Evolutionary conservation across 1,140 invertebrate species (phyloP).

Genomic region (Drosophila insularis): DNA sequence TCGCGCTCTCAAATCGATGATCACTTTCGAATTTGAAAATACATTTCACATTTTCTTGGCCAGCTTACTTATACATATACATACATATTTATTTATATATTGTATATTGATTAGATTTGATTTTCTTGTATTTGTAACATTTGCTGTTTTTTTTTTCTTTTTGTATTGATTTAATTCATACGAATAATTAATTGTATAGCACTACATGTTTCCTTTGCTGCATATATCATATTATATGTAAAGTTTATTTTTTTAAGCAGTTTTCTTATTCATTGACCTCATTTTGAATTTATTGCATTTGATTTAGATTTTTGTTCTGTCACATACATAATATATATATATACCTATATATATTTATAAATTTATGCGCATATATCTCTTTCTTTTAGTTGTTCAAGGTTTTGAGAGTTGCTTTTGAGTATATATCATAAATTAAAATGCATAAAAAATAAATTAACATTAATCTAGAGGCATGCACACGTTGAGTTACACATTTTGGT

Average conservation of each 20-base stretch:
- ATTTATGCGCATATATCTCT: slow-evolving; percentile 54
- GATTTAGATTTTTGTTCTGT: slow-evolving; percentile 50
- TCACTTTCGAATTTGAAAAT: slow-evolving; percentile 28
- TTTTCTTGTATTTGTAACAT: slow-evolving; percentile 39
- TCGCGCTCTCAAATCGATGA: slow-evolving; percentile 12
- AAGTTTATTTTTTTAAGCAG: slow-evolving; percentile 41
- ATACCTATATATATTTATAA: slow-evolving; percentile 32
- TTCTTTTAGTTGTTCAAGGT: slow-evolving; percentile 52
- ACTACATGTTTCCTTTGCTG: slow-evolving; percentile 57
- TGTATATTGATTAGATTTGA: slow-evolving; percentile 37
- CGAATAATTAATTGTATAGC: slow-evolving; percentile 76
- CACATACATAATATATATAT: slow-evolving; percentile 45
- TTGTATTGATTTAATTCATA: slow-evolving; percentile 59
- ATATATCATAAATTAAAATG: slow-evolving; percentile 61
- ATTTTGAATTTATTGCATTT: slow-evolving; percentile 57
- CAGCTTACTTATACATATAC: slow-evolving; percentile 1
- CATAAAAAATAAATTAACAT: slow-evolving; percentile 65
- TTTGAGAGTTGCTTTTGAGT: slow-evolving; percentile 65
- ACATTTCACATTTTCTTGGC: slow-evolving; percentile 20
- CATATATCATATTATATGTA: slow-evolving; percentile 59
- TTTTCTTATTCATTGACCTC: slow-evolving; percentile 55
- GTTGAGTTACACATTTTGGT: slow-evolving; percentile 67
- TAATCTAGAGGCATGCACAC: slow-evolving; percentile 63
- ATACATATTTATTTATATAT: slow-evolving; percentile 34
- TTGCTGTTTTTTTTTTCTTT: slow-evolving; percentile 45